A percentile compares a stretch with the other conserved stretches of the same genome.
Conservation (phyloP, 2,888 invertebrate species). For the Ochropleura leucogaster region DNA sequence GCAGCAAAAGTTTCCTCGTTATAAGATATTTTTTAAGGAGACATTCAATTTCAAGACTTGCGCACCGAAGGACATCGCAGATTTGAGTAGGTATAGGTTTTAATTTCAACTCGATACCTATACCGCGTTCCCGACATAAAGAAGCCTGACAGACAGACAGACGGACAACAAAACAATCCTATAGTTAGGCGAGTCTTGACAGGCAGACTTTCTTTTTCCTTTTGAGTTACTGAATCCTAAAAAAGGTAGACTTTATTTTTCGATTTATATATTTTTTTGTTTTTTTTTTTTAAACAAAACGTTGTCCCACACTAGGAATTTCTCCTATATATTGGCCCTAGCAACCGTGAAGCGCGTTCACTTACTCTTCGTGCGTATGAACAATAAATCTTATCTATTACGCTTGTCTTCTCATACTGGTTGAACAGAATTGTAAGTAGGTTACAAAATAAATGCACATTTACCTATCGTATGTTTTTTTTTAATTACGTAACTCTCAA, state of each 20-base stretch:
- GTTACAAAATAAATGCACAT: not conserved
- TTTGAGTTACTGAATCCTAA: no score
- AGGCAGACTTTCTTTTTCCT: no score
- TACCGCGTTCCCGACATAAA: no score
- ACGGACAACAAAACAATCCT: no score
- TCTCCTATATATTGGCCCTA: constrained; percentile 1
- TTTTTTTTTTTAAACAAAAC: no score
- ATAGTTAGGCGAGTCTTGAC: no score
- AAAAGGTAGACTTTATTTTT: not conserved
- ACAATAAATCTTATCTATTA: constrained; percentile 44
- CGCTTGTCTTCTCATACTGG: constrained; percentile 38
- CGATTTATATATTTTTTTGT: constrained; percentile 10
- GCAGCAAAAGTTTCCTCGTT: not conserved
- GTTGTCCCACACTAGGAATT: no score
- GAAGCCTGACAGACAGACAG: no score
- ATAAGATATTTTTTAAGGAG: not conserved
- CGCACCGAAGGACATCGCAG: no score
- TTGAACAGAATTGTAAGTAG: constrained; percentile 41
- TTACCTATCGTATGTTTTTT: not conserved
- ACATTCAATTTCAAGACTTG: not conserved
- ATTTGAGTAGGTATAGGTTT: no score
- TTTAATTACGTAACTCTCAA: not conserved
- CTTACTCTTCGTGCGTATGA: constrained; percentile 37
- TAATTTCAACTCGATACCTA: no score
- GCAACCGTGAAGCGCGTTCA: constrained; percentile 20